Percentiles rank a stretch among this genome's conserved stretches.
These are phyloP conservation scores for Sphenodon punctatus DNA, from an alignment of 2,797 vertebrate species.

Conservation along the genomic window DNA sequence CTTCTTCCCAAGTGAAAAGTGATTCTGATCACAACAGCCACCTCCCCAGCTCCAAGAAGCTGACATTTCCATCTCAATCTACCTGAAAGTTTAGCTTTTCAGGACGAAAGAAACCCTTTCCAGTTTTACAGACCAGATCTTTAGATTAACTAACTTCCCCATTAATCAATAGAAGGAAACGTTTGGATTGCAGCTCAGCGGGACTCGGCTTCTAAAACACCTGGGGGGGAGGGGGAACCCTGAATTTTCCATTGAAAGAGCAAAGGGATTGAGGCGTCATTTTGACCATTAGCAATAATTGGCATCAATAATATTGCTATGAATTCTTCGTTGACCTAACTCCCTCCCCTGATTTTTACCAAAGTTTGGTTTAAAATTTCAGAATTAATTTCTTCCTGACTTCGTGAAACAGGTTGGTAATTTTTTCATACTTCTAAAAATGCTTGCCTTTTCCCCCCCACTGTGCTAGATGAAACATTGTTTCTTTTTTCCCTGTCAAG, in stretches of 20 bases:
- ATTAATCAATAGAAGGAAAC: conserved; percentile 74
- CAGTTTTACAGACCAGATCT: conserved; percentile 73
- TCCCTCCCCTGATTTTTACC: conserved; percentile 52
- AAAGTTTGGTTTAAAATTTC: conserved; percentile 56
- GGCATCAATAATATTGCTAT: conserved; percentile 62
- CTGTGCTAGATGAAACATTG: not conserved
- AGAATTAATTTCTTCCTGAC: conserved; percentile 39
- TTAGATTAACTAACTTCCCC: conserved; percentile 70
- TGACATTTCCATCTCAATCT: conserved; percentile 87
- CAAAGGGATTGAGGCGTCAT: conserved; percentile 59
- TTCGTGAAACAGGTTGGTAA: conserved; percentile 76
- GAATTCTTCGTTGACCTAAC: conserved; percentile 67
- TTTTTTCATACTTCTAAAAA: not conserved
- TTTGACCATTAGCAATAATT: conserved; percentile 64
- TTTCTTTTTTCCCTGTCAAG: not conserved
- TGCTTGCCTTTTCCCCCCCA: not conserved
- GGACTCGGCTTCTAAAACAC: conserved; percentile 53
- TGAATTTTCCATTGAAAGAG: conserved; percentile 67
- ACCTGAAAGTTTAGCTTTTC: conserved; percentile 78
- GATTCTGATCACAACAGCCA: conserved; percentile 74
- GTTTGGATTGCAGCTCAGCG: conserved; percentile 70
- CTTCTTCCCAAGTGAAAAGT: conserved; percentile 69
- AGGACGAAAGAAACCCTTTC: conserved; percentile 75
- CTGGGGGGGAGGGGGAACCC: conserved; percentile 47
- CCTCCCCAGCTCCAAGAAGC: conserved; percentile 68